Percentiles rank a stretch among this genome's conserved stretches.
phyloP scores from a whole-genome alignment of 2,888 invertebrate species.

The Syrphus vitripennis region DNA sequence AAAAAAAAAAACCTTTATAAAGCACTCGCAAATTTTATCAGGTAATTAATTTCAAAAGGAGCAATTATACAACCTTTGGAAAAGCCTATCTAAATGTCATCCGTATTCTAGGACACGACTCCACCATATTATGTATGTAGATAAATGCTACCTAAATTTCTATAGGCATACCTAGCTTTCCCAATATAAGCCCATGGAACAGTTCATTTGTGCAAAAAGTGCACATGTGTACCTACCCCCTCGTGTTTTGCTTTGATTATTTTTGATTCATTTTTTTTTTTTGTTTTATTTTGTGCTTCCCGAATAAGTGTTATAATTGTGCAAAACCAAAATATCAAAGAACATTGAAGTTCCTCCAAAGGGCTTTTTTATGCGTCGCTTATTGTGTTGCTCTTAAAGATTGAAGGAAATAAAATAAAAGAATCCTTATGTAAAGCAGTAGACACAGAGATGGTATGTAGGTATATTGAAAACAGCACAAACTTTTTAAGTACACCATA shows the following conservation, averaged over 20 bases:
- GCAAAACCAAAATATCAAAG: conserved; percentile 65
- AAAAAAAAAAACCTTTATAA: conserved; percentile 14
- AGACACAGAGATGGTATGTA: neutral
- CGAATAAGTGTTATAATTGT: conserved; percentile 57
- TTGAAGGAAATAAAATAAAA: conserved; percentile 63
- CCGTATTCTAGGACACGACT: conserved; percentile 26
- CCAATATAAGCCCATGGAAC: conserved; percentile 27
- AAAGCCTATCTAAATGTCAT: conserved; percentile 60
- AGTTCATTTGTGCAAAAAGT: conserved; percentile 44
- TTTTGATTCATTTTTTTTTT: neutral
- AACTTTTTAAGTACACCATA: conserved; percentile 54
- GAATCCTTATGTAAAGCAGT: neutral
- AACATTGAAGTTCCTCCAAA: conserved; percentile 54
- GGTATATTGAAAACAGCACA: neutral
- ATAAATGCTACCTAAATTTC: conserved; percentile 7
- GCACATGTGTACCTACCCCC: conserved; percentile 35
- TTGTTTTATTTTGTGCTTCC: neutral
- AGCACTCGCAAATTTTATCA: conserved; percentile 66
- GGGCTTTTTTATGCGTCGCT: conserved; percentile 51
- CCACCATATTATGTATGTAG: conserved; percentile 14
- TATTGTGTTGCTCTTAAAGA: conserved; percentile 51
- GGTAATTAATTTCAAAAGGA: conserved; percentile 70
- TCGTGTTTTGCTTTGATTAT: conserved; percentile 58
- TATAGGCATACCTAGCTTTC: neutral
- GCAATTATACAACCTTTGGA: conserved; percentile 62